Base-by-base conservation (phyloP, 2,888 invertebrate genomes). In the Rhodophaea formosa region DNA sequence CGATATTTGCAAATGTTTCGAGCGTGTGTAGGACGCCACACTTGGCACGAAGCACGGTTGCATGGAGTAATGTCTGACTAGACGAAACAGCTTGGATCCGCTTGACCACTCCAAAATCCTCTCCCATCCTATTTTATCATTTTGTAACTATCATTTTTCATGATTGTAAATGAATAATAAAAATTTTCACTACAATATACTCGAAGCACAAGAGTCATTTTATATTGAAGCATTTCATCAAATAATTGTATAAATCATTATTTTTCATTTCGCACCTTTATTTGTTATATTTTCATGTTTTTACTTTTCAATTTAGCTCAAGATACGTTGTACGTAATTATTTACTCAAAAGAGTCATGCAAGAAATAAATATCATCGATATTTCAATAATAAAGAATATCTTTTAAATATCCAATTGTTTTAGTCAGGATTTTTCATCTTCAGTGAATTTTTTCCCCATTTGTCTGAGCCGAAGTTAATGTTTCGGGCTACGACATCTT, bases 1-100 rank as follows among this genome's bases (percentile, higher is more conserved):
- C 23, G 5, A 23, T 23, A 49, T 49, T 49, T 49, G 49, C 49
- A 49, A 49, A 32, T 32, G 15, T 32, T 32, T 32, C 49, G 49
- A 32, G 30, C 49, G 30, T 49, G 49, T 49, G 49, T 49, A 49
- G n/a, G 32, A 49, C 49, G 32, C 12, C n/a, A 16, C 32, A 32
- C 49, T 49, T 49, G 49, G 14, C 49, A 56, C 39, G 42, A 29
- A 49, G 79, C 84, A 85, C 83, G 74, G 77, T 79, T 74, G 85
- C 86, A 87, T 85, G 84, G 71, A 67, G 67, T 62, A 62, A 64
- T 59, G 61, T 57, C 53, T 61, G 52, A 53, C 64, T 61, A 61
- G 61, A 66, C 60, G 12, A 32, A 51, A 35, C 8, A 67, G 62
- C 75, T 75, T 78, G 77, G 39, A 49, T 63, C 68, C 65, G 79